Evolutionary conservation across 2,888 invertebrate genomes (phyloP), one percentile per base, ranked within the genome.

Genomic region (Mythimna ferrago): DNA sequence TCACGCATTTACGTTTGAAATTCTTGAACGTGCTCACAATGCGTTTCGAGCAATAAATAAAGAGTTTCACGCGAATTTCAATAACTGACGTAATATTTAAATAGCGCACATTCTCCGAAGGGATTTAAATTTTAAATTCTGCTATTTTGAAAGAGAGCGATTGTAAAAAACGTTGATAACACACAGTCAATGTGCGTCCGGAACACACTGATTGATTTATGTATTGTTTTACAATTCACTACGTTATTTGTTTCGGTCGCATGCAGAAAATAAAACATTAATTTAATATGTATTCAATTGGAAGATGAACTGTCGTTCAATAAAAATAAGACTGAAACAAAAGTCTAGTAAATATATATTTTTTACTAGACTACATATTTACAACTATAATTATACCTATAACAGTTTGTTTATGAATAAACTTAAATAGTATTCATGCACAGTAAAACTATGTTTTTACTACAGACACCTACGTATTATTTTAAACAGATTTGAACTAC

Each of bases 121-220:
- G 16, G 16, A 73, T 66, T 72, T 65, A 32, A 67, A 73, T 54
- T 81, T 74, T 64, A 70, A 69, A 72, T 82, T 69, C 56, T 60
- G 71, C 51, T 69, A 62, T 71, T 71, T 70, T 76, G 69, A 61
- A 69, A 65, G 61, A 44, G 69, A 66, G 65, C 51, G 66, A 32
- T 53, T 14, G 56, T 60, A 66, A 76, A 76, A 62, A 32, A n/a
- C 1, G 1, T 19, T 66, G 51, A 67, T 62, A 66, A 56, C 53
- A 53, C 56, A 54, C 54, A 58, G 61, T 51, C 64, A 57, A 32
- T 75, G 62, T 60, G 51, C 62, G 61, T 26, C 77, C 80, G 77
- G 73, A 80, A 82, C 69, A 58, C 60, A 26, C 56, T 57, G 73
- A 80, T 73, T 73, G 65, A 84, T 83, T 80, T 78, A 76, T 66